Evolutionary conservation across 2,888 invertebrate species (phyloP), one percentile per base, ranked within the genome.

Genomic region (Thelaira solivaga): DNA sequence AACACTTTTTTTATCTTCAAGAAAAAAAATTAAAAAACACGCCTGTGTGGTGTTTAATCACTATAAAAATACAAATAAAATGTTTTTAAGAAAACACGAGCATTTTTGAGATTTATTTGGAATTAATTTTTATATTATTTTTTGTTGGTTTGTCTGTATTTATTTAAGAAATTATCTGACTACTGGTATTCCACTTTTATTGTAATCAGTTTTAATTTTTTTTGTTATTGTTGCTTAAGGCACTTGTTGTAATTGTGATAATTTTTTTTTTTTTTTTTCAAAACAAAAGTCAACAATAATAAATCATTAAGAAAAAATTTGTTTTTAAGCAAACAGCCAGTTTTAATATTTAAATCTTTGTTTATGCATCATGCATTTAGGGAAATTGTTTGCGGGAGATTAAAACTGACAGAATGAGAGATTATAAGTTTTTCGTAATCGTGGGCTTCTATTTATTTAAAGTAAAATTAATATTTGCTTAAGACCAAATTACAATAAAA

Each of bases 111-210:
- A 13, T 53, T 11, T 13, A 16, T 22, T 41, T 4, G 18, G n/a
- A n/a, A n/a, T n/a, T n/a, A n/a, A n/a, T n/a, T n/a, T n/a, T n/a
- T n/a, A n/a, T n/a, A n/a, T n/a, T n/a, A n/a, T n/a, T n/a, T n/a
- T n/a, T n/a, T n/a, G n/a, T n/a, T n/a, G 49, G 26, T 34, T 26
- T 16, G 53, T 53, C 13, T 57, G 47, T 77, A 36, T 72, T 76
- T 72, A 41, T 57, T 77, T 68, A 53, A 49, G 31, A 55, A 76
- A 72, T 76, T 62, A 67, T 47, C 55, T 24, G 71, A 67, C 76
- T 77, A 61, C 76, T 72, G 76, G 76, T 68, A 57, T 77, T 77
- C 76, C 72, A 62, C 72, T 62, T 67, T n/a, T n/a, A n/a, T n/a
- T n/a, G n/a, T n/a, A n/a, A n/a, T n/a, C n/a, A n/a, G n/a, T n/a